Percentiles rank a stretch among this genome's conserved stretches.
These are phyloP conservation scores for Zaprionus tsacasi DNA, from an alignment of 1,140 invertebrate species.

Conservation along the genomic window DNA sequence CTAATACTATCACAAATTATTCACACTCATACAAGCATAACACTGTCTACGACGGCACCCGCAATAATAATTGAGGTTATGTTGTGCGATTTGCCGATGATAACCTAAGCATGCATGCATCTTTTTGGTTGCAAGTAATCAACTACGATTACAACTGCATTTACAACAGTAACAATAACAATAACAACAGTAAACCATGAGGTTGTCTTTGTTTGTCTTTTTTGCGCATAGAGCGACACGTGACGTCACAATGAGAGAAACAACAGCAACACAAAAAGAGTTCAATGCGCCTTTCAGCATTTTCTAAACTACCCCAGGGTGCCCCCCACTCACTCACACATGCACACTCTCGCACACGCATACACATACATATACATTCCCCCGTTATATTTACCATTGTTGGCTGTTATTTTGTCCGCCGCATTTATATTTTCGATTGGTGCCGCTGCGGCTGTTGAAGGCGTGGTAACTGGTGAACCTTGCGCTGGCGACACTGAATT, in stretches of 20 bases:
- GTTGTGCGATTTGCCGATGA: slow-evolving; percentile 42
- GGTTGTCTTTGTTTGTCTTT: slow-evolving; percentile 33
- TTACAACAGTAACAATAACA: neutral
- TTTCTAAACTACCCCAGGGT: slow-evolving; percentile 45
- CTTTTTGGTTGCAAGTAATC: slow-evolving; percentile 10
- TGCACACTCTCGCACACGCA: slow-evolving; percentile 1
- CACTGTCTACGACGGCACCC: slow-evolving; percentile 14
- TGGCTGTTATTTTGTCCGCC: slow-evolving; percentile 69
- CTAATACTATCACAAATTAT: slow-evolving; percentile 2
- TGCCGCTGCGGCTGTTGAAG: slow-evolving; percentile 57
- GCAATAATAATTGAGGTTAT: slow-evolving; percentile 43
- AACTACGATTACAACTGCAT: slow-evolving; percentile 4
- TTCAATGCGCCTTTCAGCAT: slow-evolving; percentile 50
- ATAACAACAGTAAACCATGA: neutral
- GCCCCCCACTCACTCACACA: slow-evolving; percentile 26
- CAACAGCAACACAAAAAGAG: slow-evolving; percentile 41
- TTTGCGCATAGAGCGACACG: neutral
- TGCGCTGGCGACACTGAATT: slow-evolving; percentile 77
- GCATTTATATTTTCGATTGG: slow-evolving; percentile 71
- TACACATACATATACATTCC: neutral
- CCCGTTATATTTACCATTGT: slow-evolving; percentile 78
- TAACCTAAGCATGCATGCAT: slow-evolving; percentile 32
- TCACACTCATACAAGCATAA: slow-evolving; percentile 2
- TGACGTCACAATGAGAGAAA: slow-evolving; percentile 48
- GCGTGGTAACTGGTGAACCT: slow-evolving; percentile 83